phyloP scores from a whole-genome alignment of 2,113 vertebrate genomes.

The Phainopepla nitens region DNA sequence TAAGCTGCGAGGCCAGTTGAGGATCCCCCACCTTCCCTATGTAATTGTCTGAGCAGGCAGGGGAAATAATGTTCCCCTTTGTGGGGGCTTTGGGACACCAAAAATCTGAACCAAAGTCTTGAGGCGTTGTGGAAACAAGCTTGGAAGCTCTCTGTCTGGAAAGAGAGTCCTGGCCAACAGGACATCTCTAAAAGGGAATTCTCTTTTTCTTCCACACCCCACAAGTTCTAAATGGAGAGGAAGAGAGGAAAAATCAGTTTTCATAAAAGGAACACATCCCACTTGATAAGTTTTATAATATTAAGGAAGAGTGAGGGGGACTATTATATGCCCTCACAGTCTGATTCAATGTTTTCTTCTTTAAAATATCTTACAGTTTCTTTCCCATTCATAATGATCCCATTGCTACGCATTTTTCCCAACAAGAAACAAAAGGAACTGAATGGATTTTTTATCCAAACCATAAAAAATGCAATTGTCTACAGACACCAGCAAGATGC shows the following conservation, averaged over 20 bases:
- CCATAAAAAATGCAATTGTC: constrained; percentile 80
- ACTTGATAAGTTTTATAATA: neutral
- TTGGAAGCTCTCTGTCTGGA: neutral
- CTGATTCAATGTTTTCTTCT: neutral
- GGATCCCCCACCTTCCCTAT: neutral
- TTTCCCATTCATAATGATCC: constrained; percentile 85
- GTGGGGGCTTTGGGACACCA: neutral
- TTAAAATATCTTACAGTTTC: constrained; percentile 75
- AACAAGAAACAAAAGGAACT: constrained; percentile 82
- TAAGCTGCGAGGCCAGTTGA: neutral
- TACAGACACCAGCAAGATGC: constrained; percentile 83
- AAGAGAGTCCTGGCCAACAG: neutral
- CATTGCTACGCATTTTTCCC: constrained; percentile 76
- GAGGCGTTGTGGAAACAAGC: neutral
- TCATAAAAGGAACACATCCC: neutral
- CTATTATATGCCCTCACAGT: neutral
- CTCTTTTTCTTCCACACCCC: neutral
- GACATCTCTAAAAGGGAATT: neutral
- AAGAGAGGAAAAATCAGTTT: neutral
- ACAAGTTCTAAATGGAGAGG: neutral
- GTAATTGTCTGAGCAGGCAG: neutral
- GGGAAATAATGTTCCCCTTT: neutral
- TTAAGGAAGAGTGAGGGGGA: neutral
- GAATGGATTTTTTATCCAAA: constrained; percentile 84
- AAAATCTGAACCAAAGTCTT: neutral